A percentile compares a stretch with the other conserved stretches of the same genome.
These are phyloP conservation scores for Anabacerthia variegaticeps DNA, from an alignment of 2,797 vertebrate genomes.

Conservation along the genomic window DNA sequence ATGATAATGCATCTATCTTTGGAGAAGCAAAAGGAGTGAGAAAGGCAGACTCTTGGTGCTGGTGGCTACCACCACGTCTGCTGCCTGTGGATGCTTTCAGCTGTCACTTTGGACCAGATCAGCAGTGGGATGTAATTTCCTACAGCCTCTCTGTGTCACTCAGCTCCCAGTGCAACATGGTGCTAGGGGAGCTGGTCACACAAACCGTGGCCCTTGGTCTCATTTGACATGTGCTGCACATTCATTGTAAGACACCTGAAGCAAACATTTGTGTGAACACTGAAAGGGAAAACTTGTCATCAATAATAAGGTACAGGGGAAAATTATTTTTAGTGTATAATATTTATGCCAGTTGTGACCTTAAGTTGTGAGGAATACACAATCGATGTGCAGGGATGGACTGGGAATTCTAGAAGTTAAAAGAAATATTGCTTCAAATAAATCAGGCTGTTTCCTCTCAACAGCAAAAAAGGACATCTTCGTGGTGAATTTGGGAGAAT, in stretches of 20 bases:
- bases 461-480: neutral
- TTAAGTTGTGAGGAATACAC: neutral
- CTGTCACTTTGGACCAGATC: neutral
- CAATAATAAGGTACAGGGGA: neutral
- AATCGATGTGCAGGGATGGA: neutral
- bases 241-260: neutral
- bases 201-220: neutral
- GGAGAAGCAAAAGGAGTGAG: neutral
- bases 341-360: neutral
- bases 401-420: neutral
- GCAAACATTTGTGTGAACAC: neutral
- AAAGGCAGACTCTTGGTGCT: neutral
- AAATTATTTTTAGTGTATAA: neutral
- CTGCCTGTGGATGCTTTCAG: neutral
- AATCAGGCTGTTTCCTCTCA: neutral
- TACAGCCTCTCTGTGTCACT: neutral
- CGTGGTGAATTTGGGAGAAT: neutral
- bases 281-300: neutral
- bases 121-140: neutral
- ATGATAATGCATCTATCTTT: neutral
- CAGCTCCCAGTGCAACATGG: neutral
- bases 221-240: accelerated
- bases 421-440: neutral
- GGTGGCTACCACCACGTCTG: accelerated
- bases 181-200: accelerated